Conservation (phyloP, 1,140 invertebrate species). For the Lordiphosa clarofinis region DNA sequence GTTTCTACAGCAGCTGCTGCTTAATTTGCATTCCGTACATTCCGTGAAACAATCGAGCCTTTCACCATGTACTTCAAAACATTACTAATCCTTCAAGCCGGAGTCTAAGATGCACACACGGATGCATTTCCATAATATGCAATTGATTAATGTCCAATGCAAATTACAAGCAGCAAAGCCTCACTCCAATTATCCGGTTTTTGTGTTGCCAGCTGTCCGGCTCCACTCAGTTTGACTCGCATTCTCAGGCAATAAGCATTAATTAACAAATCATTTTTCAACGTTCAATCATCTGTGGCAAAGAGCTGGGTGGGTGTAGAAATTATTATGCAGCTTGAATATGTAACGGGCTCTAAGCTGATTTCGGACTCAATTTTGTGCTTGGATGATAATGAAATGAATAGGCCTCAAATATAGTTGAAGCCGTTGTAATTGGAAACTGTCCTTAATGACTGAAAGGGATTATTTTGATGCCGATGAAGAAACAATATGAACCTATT, state of each 20-base stretch:
- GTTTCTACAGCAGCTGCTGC: slow-evolving; percentile 41
- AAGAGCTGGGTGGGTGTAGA: slow-evolving; percentile 8
- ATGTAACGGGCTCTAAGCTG: slow-evolving; percentile 36
- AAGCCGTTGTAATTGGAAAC: slow-evolving; percentile 10
- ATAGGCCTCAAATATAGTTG: slow-evolving; percentile 14
- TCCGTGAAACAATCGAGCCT: slow-evolving; percentile 15
- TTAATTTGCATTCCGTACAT: slow-evolving; percentile 37
- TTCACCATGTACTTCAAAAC: slow-evolving; percentile 32
- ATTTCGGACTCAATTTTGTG: slow-evolving; percentile 34
- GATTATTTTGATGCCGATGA: slow-evolving; percentile 5
- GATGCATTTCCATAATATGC: slow-evolving; percentile 51
- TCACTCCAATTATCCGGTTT: slow-evolving; percentile 21
- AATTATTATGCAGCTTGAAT: slow-evolving; percentile 43
- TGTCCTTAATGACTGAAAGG: slow-evolving; percentile 8
- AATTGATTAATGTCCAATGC: slow-evolving; percentile 76
- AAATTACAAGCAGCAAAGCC: slow-evolving; percentile 58
- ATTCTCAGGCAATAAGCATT: slow-evolving; percentile 27
- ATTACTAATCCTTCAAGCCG: neutral
- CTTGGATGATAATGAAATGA: slow-evolving; percentile 11
- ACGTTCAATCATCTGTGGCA: slow-evolving; percentile 1
- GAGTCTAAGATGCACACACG: no score
- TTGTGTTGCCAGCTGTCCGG: slow-evolving; percentile 6
- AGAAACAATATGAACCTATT: slow-evolving; percentile 4
- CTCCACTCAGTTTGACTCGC: neutral
- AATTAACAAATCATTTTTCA: slow-evolving; percentile 42